Conservation (phyloP, 2,797 vertebrate species). For the Taenioides sp. region DNA sequence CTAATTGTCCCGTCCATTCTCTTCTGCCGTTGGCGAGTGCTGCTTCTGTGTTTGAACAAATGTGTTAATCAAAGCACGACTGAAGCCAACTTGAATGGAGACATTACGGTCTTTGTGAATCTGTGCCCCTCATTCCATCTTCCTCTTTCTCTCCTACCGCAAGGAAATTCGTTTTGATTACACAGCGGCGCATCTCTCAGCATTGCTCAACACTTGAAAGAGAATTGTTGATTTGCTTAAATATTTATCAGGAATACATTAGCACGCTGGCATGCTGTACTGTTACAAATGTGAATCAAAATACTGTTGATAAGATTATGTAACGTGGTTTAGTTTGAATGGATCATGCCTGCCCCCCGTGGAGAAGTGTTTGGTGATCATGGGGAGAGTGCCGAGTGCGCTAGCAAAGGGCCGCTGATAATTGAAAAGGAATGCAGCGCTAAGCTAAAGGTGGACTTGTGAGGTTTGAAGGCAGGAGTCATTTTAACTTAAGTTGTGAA, state of each 20-base stretch:
- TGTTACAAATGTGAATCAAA: slow-evolving; percentile 59
- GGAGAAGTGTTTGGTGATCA: slow-evolving; percentile 14
- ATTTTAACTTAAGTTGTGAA: slow-evolving; percentile 44
- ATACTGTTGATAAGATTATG: slow-evolving; percentile 50
- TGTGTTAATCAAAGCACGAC: slow-evolving; percentile 37
- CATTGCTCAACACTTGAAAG: slow-evolving; percentile 77
- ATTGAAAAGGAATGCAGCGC: slow-evolving; percentile 33
- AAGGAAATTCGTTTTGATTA: slow-evolving; percentile 72
- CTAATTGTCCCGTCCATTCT: slow-evolving; percentile 10
- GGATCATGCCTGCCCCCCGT: not conserved
- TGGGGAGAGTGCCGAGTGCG: slow-evolving; percentile 14
- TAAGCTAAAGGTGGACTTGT: slow-evolving; percentile 38
- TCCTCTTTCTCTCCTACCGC: slow-evolving; percentile 26
- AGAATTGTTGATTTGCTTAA: slow-evolving; percentile 77
- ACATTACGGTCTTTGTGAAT: slow-evolving; percentile 27
- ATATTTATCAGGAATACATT: slow-evolving; percentile 79
- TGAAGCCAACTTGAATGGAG: slow-evolving; percentile 26
- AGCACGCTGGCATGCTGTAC: slow-evolving; percentile 48
- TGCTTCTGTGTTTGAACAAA: slow-evolving; percentile 22
- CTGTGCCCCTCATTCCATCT: slow-evolving; percentile 25
- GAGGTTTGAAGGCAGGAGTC: slow-evolving; percentile 39
- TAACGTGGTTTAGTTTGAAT: slow-evolving; percentile 36
- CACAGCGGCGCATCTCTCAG: slow-evolving; percentile 63
- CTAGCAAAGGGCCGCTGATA: slow-evolving; percentile 23
- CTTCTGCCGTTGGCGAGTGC: slow-evolving; percentile 10